Percentiles rank a stretch among this genome's conserved stretches.
Conservation (phyloP, 2,113 vertebrate species). For the Seriola dumerili region DNA sequence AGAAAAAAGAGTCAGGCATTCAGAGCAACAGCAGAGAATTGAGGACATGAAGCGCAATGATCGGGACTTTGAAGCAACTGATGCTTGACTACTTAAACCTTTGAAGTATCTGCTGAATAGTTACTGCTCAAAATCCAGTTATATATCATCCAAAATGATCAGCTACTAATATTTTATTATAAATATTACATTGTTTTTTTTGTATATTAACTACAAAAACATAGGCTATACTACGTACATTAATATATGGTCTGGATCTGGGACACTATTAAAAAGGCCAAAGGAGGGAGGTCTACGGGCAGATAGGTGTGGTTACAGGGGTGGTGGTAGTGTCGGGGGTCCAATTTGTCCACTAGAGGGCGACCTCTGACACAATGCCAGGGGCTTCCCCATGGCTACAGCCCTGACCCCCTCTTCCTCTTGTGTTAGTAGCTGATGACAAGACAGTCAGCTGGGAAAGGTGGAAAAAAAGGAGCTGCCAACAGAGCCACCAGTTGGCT, state of each 20-base stretch:
- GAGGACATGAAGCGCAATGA: constrained; percentile 27
- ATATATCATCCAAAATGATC: neutral
- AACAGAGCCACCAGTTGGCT: constrained; percentile 27
- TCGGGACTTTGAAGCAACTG: constrained; percentile 32
- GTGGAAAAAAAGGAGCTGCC: constrained; percentile 14
- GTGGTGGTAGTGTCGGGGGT: neutral
- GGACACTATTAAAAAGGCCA: neutral
- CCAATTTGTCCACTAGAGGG: constrained; percentile 78
- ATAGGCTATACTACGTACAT: neutral
- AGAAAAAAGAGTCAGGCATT: neutral
- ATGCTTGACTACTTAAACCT: neutral
- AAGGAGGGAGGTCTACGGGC: neutral
- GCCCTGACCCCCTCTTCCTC: neutral
- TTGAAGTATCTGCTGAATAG: constrained; percentile 26
- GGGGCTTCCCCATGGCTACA: constrained; percentile 6
- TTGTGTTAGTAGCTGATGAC: constrained; percentile 34
- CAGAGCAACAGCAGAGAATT: neutral
- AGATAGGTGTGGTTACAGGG: constrained; percentile 7
- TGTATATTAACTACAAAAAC: neutral
- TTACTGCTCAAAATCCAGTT: neutral
- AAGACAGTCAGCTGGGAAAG: constrained; percentile 24
- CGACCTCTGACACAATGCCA: constrained; percentile 54
- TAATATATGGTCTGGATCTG: neutral
- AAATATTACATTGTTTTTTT: neutral
- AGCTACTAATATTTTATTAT: neutral